Percentiles rank a stretch among this genome's conserved stretches.
Conservation (phyloP, 2,888 invertebrate species). For the Chaetoderma sp. region DNA sequence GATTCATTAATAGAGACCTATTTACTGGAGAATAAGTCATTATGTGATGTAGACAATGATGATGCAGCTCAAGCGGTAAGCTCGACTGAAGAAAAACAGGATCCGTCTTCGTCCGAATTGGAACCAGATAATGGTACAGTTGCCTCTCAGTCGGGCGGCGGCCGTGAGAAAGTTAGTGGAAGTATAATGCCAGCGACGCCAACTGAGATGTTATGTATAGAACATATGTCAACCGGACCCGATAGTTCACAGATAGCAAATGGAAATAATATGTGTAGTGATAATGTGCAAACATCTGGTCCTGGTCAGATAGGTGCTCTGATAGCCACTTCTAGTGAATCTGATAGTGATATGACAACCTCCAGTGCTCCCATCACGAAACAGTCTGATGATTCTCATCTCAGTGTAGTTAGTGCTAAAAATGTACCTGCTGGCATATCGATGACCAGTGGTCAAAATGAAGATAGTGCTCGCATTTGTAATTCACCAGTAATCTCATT, state of each 20-base stretch:
- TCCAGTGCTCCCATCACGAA: not conserved
- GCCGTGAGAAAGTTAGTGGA: no score
- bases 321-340: not conserved
- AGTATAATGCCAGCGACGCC: not conserved
- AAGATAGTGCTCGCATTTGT: not conserved
- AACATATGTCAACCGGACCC: no score
- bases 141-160: no score
- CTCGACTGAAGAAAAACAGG: conserved; percentile 3
- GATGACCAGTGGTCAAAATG: no score
- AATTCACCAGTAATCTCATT: not conserved
- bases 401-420: not conserved
- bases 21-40: not conserved
- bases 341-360: not conserved
- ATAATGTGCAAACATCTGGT: not conserved
- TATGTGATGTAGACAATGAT: not conserved
- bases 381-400: not conserved
- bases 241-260: not conserved
- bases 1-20: conserved; percentile 6
- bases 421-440: not conserved
- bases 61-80: not conserved
- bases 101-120: conserved; percentile 5
- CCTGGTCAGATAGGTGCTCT: not conserved
- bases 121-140: not conserved
- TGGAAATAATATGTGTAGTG: not conserved
- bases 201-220: no score